Percentiles rank a stretch among this genome's conserved stretches.
Conservation (phyloP, 2,888 invertebrate species). For the Spisula solida region DNA sequence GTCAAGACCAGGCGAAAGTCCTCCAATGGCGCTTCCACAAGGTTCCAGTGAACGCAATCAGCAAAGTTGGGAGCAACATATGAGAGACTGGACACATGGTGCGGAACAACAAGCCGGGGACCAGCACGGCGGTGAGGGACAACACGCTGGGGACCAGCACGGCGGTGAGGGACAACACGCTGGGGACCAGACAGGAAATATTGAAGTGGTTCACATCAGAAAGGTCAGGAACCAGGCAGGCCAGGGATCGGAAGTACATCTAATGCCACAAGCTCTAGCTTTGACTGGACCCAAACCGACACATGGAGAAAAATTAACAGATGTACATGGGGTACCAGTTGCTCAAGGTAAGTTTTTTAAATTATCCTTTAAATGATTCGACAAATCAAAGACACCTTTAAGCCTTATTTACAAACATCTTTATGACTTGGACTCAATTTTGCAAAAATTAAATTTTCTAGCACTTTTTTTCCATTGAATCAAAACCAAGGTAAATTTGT, state of each 20-base stretch:
- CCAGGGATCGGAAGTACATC: not conserved
- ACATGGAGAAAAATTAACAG: not conserved
- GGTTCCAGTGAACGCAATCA: slow-evolving; percentile 26
- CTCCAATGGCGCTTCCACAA: slow-evolving; percentile 55
- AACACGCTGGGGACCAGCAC: not conserved
- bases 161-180: no score
- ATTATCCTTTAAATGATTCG: no score
- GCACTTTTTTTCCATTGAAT: no score
- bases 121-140: not conserved
- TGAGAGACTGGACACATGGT: no score
- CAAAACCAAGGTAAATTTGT: no score
- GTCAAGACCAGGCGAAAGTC: slow-evolving; percentile 46
- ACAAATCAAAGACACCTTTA: no score
- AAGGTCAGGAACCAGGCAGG: not conserved
- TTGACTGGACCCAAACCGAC: slow-evolving; percentile 24
- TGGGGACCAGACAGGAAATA: no score
- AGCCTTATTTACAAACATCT: no score
- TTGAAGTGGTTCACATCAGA: not conserved
- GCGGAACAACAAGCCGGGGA: not conserved
- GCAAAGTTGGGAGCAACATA: not conserved
- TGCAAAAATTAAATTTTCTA: no score
- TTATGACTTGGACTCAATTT: no score
- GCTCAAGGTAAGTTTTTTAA: slow-evolving; percentile 9
- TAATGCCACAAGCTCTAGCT: slow-evolving; percentile 41
- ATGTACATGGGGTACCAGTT: slow-evolving; percentile 18